These are phyloP conservation scores for Drosophila gunungcola DNA, from an alignment of 1,140 invertebrate species.

Conservation along the genomic window DNA sequence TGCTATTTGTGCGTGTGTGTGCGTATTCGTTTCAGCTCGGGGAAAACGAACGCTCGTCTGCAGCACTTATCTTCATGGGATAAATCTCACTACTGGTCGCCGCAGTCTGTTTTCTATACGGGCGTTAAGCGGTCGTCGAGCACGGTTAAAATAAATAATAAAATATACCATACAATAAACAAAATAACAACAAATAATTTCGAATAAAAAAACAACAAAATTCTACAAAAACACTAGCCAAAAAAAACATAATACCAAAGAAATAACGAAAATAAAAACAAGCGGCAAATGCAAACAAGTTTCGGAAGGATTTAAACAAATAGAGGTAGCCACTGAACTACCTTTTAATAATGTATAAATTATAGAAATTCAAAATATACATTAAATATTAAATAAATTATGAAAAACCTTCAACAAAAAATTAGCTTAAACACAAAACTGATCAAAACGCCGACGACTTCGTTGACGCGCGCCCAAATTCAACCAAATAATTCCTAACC, in stretches of 20 bases:
- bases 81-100: constrained; percentile 74
- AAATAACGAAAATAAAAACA: background rate
- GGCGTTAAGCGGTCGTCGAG: constrained; percentile 81
- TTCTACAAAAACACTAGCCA: background rate
- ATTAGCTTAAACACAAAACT: constrained; percentile 1
- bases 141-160: constrained; percentile 53
- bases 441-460: constrained; percentile 23
- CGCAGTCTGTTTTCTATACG: constrained; percentile 81
- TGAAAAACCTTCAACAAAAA: background rate
- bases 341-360: background rate
- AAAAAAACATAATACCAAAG: constrained; percentile 5
- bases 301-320: constrained; percentile 21
- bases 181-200: constrained; percentile 15
- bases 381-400: background rate
- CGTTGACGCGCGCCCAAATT: constrained; percentile 31
- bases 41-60: constrained; percentile 22
- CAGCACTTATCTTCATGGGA: constrained; percentile 73
- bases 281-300: constrained; percentile 16
- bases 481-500: background rate
- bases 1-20: constrained; percentile 10
- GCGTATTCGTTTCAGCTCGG: constrained; percentile 33
- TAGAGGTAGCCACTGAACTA: constrained; percentile 20
- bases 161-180: constrained; percentile 17
- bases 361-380: background rate
- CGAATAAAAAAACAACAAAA: background rate